Evolutionary conservation across 2,113 vertebrate species (phyloP).

Genomic region (Psophia crepitans): DNA sequence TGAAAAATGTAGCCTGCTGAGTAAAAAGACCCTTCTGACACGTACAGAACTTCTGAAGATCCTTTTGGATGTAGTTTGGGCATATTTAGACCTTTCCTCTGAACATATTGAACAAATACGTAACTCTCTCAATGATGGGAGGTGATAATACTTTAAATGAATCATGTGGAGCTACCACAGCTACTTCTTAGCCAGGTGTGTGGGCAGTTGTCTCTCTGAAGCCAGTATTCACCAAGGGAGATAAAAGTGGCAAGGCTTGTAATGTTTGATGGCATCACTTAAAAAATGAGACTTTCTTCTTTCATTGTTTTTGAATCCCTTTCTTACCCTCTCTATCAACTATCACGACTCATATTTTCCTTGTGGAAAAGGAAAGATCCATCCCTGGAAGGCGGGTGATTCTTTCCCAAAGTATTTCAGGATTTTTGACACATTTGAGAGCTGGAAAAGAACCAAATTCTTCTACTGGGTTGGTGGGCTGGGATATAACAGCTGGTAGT

Average conservation of each 20-base stretch:
- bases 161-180: not conserved
- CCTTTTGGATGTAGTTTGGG: not conserved
- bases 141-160: not conserved
- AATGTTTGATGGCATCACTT: not conserved
- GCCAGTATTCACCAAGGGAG: not conserved
- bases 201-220: not conserved
- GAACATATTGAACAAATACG: not conserved
- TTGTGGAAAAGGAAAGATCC: not conserved
- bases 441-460: not conserved
- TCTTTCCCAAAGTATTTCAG: not conserved
- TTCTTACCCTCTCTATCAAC: not conserved
- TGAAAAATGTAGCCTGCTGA: constrained; percentile 30
- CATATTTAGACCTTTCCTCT: not conserved
- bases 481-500: not conserved
- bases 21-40: constrained; percentile 34
- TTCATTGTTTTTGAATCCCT: not conserved
- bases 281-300: not conserved
- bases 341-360: not conserved
- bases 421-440: not conserved
- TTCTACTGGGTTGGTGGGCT: not conserved
- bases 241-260: not conserved
- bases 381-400: not conserved
- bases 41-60: not conserved
- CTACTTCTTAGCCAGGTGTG: not conserved
- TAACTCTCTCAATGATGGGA: not conserved